These are phyloP conservation scores for Gastracanthus pulcherrimus DNA, from an alignment of 2,888 invertebrate genomes.

Conservation along the genomic window DNA sequence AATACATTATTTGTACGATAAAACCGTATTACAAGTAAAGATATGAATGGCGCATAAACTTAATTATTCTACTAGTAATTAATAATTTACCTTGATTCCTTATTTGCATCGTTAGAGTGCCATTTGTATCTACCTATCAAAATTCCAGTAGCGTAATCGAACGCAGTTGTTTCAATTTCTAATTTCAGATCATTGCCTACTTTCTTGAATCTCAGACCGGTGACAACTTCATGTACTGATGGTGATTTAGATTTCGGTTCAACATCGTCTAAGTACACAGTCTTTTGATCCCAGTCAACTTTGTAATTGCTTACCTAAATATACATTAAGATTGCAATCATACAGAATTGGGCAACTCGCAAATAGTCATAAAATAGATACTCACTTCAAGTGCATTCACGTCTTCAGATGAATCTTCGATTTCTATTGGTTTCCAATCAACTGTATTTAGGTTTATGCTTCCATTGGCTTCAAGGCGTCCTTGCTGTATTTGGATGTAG, in stretches of 20 bases:
- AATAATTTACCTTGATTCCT: neutral
- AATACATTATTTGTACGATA: no score
- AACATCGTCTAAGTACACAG: slow-evolving; percentile 1
- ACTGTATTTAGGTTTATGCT: neutral
- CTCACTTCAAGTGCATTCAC: no score
- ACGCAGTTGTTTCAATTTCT: neutral
- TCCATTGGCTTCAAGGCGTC: neutral
- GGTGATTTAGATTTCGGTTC: neutral
- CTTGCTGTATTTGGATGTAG: slow-evolving; percentile 23
- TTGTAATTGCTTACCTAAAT: neutral
- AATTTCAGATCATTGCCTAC: neutral
- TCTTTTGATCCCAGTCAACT: neutral
- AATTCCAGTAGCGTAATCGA: neutral
- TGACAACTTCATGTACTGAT: neutral
- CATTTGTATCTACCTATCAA: neutral
- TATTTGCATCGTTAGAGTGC: neutral
- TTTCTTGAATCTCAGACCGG: slow-evolving; percentile 16
- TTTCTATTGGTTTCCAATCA: neutral
- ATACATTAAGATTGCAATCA: neutral
- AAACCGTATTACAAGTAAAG: no score
- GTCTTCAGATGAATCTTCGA: neutral
- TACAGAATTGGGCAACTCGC: no score
- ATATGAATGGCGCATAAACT: no score
- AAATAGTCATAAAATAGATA: neutral
- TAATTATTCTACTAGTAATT: no score